phyloP scores from a whole-genome alignment of 2,888 invertebrate genomes.

The Cephus rjabovi region DNA sequence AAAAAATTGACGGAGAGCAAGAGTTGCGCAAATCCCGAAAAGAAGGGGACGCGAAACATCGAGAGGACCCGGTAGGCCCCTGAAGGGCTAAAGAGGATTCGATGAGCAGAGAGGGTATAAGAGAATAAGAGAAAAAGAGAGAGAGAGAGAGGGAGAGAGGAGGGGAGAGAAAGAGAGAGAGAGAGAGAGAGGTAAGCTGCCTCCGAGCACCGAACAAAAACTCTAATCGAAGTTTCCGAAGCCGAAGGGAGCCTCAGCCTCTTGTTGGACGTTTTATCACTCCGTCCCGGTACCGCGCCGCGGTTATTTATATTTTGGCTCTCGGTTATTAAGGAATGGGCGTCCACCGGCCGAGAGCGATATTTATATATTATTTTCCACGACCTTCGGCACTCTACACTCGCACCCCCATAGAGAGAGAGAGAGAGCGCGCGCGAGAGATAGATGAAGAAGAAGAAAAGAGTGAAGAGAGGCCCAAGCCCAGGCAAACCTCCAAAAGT shows the following conservation, averaged over 20 bases:
- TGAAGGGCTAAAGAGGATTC: constrained; percentile 19
- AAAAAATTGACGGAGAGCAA: not conserved
- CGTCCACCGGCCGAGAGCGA: constrained; percentile 38
- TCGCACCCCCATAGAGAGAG: not conserved
- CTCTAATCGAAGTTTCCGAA: constrained; percentile 56
- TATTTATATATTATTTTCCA: constrained; percentile 52
- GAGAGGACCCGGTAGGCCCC: not conserved
- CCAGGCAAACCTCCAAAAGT: not conserved
- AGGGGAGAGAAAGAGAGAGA: constrained; percentile 1
- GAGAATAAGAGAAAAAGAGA: not conserved
- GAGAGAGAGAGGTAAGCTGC: constrained; percentile 6
- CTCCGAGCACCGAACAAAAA: constrained; percentile 42
- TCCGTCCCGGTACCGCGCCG: constrained; percentile 33
- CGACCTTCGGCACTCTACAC: constrained; percentile 26
- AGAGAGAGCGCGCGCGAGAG: not conserved
- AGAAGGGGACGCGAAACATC: not conserved
- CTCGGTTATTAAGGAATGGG: constrained; percentile 49
- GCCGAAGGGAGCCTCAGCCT: constrained; percentile 29
- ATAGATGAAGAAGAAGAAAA: constrained; percentile 6
- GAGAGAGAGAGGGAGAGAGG: not conserved
- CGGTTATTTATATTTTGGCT: constrained; percentile 35
- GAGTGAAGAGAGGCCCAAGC: not conserved
- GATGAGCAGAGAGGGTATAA: constrained; percentile 12
- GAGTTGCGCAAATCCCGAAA: not conserved
- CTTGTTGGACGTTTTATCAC: constrained; percentile 36